phyloP scores from a whole-genome alignment of 2,888 invertebrate species.

The Eupithecia inturbata region DNA sequence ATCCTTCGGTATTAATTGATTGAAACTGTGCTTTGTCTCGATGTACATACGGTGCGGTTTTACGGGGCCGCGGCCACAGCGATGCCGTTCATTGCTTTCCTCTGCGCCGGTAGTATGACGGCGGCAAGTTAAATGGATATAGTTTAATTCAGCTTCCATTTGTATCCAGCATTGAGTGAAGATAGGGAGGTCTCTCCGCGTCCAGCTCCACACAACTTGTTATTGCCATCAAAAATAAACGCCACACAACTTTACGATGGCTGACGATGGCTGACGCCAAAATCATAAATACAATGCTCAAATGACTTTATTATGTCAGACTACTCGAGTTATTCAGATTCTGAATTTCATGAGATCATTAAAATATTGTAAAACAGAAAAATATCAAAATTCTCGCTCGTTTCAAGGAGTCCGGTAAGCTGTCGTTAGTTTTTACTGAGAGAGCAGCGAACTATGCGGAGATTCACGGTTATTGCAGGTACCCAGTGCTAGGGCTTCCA shows the following conservation, averaged over 20 bases:
- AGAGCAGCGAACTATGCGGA: background rate
- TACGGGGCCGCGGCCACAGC: slow-evolving; percentile 10
- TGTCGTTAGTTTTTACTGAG: slow-evolving; percentile 6
- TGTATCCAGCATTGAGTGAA: slow-evolving; percentile 32
- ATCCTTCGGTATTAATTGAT: slow-evolving; percentile 5
- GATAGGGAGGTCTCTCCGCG: slow-evolving; percentile 17
- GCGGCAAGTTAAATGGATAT: slow-evolving; percentile 51
- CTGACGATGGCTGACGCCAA: background rate
- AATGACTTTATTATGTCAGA: background rate
- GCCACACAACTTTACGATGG: background rate
- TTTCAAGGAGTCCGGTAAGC: background rate
- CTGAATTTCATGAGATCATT: slow-evolving; percentile 3
- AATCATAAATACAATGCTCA: background rate
- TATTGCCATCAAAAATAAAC: background rate
- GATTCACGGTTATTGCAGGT: background rate
- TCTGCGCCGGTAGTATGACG: slow-evolving; percentile 13
- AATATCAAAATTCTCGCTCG: background rate
- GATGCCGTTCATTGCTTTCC: slow-evolving; percentile 47
- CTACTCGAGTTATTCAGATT: background rate
- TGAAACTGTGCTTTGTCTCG: slow-evolving; percentile 21
- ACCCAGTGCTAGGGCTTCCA: background rate
- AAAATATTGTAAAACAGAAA: slow-evolving; percentile 2
- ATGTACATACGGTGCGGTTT: slow-evolving; percentile 26
- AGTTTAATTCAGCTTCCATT: slow-evolving; percentile 46
- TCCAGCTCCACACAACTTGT: background rate